Base-by-base conservation (phyloP, 2,113 vertebrate species). In the Pituophis catenifer region DNA sequence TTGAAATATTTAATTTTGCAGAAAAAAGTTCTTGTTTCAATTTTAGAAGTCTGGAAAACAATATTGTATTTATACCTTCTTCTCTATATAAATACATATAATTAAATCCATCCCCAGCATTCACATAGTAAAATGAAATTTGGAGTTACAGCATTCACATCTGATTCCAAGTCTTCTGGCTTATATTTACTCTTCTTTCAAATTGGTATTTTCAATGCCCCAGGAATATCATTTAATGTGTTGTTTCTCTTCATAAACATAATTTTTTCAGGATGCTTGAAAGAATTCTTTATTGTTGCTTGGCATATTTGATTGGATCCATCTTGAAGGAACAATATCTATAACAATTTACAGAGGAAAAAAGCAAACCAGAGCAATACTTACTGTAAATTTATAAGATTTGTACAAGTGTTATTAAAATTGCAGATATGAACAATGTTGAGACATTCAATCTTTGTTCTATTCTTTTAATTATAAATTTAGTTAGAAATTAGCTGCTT, bases 401-500 rank as follows among this genome's bases (percentile, higher is more conserved):
- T 70, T 87, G 29, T 44, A 26, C 9, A 23, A 33, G 0, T 48
- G 21, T 29, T 89, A 92, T 53, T 4, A 24, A n/a, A 92, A n/a
- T 24, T 58, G 29, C 54, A 54, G 29, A 86, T 87, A 38, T 33
- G 55, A 59, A 24, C 23, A 91, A 70, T 81, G 54, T 90, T 21
- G 44, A 26, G 4, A 86, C 70, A 91, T 92, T 88, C 89, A 91
- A 87, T 52, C 55, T 88, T 93, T 93, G 87, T 23, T 89, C 57
- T 81, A 94, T 94, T 58, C 58, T 95, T 93, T 94, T 57, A 93
- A 88, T 75, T 92, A 21, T 24, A 88, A 91, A 58, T 58, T 89
- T 38, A 48, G 5, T 59, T 92, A 92, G 93, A 89, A 95, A 75
- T 92, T 53, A 93, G n/a, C n/a, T 81, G 85, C 13, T 38, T 1